These are phyloP conservation scores for Pyrrhopygopsis socrates DNA, from an alignment of 2,888 invertebrate genomes.

Conservation along the genomic window DNA sequence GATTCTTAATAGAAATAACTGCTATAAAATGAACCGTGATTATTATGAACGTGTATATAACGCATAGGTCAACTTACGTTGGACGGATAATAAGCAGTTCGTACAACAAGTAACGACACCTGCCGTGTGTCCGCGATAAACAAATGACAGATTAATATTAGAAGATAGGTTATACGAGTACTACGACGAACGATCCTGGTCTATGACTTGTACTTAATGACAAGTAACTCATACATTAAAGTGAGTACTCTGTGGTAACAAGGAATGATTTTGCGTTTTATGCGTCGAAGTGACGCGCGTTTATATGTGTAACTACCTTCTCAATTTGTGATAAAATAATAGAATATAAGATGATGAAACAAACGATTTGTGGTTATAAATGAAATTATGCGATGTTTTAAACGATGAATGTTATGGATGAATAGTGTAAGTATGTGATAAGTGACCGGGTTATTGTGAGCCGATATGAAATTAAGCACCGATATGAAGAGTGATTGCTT, in stretches of 20 bases:
- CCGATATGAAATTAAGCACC: slow-evolving; percentile 5
- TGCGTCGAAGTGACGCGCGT: not conserved
- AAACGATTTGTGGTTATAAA: not conserved
- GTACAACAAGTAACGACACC: not conserved
- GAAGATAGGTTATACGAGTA: not conserved
- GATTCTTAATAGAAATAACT: not conserved
- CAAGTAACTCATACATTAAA: not conserved
- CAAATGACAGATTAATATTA: not conserved
- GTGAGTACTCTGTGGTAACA: not conserved
- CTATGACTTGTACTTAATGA: too few relatives aligned
- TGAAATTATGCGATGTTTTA: not conserved
- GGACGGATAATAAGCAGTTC: not conserved
- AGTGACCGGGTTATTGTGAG: not conserved
- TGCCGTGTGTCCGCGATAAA: not conserved
- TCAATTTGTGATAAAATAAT: not conserved
- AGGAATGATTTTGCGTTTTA: not conserved
- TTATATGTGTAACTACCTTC: not conserved
- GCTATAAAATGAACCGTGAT: not conserved
- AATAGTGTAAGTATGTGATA: not conserved
- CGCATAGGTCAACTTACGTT: not conserved
- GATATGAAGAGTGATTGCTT: slow-evolving; percentile 3
- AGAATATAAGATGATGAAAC: too few relatives aligned
- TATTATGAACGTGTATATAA: not conserved
- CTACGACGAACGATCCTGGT: not conserved
- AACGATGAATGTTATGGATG: not conserved